These are phyloP conservation scores for Hemicrepidius hirtus DNA, from an alignment of 2,888 invertebrate species.

Conservation along the genomic window DNA sequence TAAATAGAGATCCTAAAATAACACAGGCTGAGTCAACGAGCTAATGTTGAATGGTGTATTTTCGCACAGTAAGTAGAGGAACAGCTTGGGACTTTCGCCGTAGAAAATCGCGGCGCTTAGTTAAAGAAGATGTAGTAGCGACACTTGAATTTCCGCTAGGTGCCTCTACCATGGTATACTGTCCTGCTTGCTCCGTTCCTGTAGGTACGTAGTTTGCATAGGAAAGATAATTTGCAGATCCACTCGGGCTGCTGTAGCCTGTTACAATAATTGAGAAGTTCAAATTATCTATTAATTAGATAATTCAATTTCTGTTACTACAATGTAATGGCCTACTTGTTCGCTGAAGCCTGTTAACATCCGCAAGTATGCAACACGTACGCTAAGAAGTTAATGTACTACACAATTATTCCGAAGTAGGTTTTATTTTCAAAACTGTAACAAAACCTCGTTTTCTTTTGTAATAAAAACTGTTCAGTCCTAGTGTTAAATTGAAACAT, in stretches of 20 bases:
- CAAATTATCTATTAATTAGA: conserved; percentile 16
- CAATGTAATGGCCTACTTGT: background rate
- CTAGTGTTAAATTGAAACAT: too few species aligned
- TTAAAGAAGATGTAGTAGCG: background rate
- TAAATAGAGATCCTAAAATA: conserved; percentile 7
- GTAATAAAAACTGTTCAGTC: too few species aligned
- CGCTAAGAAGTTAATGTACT: background rate
- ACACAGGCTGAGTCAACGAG: background rate
- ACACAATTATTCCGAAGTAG: too few species aligned
- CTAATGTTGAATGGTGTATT: conserved; percentile 34
- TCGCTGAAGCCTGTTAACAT: background rate
- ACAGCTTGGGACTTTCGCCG: conserved; percentile 24
- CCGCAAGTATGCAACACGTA: background rate
- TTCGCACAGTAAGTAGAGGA: conserved; percentile 39
- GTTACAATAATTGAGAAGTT: conserved; percentile 57
- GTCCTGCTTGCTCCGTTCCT: conserved; percentile 48
- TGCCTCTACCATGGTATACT: conserved; percentile 59
- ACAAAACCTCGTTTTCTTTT: too few species aligned
- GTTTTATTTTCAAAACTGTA: too few species aligned
- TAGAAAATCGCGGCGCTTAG: conserved; percentile 37
- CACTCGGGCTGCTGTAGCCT: conserved; percentile 74
- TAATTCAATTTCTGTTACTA: conserved; percentile 2
- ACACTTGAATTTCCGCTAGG: conserved; percentile 52
- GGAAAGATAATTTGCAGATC: conserved; percentile 65
- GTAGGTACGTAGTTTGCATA: conserved; percentile 48